These are phyloP conservation scores for Lemur catta DNA, from an alignment of 2,797 vertebrate genomes.

Conservation along the genomic window DNA sequence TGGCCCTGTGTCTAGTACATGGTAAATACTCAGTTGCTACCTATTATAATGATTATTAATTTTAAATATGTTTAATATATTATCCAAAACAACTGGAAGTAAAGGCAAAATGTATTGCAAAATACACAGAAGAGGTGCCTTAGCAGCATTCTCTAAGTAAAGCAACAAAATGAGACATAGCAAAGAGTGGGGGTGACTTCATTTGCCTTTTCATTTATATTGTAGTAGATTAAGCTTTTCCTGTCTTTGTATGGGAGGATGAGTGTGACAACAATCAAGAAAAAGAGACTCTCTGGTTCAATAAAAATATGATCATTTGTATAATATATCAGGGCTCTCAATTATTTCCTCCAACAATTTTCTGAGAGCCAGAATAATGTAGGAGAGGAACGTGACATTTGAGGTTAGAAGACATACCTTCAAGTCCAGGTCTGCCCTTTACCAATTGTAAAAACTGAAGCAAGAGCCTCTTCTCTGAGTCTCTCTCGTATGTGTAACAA, in stretches of 20 bases:
- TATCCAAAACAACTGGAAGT: not conserved
- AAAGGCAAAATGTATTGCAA: not conserved
- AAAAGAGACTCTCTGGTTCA: not conserved
- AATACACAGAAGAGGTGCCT: not conserved
- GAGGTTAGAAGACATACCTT: not conserved
- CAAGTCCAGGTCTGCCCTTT: not conserved
- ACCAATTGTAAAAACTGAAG: not conserved
- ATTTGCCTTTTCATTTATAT: not conserved
- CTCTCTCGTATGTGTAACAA: not conserved
- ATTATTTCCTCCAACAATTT: slow-evolving; percentile 14
- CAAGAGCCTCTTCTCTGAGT: not conserved
- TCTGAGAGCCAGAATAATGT: not conserved
- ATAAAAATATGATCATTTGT: not conserved
- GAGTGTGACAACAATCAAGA: not conserved
- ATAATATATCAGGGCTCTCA: not conserved
- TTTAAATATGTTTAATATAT: not conserved
- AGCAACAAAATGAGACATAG: not conserved
- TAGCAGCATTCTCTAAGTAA: not conserved
- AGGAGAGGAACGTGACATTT: not conserved
- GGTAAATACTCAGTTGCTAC: not conserved
- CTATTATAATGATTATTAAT: not conserved
- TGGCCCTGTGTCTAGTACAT: not conserved
- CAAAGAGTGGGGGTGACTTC: not conserved
- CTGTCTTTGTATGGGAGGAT: not conserved
- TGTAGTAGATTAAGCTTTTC: not conserved